Conservation (phyloP, 2,797 vertebrate genomes). For the Xenopus petersii region DNA sequence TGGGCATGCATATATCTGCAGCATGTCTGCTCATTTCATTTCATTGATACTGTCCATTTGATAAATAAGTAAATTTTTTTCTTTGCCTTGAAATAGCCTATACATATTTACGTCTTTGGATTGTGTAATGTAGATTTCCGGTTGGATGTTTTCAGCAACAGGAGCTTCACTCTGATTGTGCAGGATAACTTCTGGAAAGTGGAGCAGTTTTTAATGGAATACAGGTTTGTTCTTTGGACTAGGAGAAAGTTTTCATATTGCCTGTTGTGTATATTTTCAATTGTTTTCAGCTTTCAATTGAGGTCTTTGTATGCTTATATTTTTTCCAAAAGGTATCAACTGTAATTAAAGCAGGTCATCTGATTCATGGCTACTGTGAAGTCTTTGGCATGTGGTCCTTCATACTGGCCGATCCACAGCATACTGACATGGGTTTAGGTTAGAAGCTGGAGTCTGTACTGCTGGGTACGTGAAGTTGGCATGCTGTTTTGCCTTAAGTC, state of each 20-base stretch:
- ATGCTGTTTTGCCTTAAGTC: slow-evolving; percentile 98
- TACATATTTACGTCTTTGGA: slow-evolving; percentile 21
- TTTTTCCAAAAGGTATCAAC: slow-evolving; percentile 50
- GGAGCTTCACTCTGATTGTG: slow-evolving; percentile 29
- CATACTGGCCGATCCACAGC: slow-evolving; percentile 96
- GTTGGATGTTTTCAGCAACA: slow-evolving; percentile 5
- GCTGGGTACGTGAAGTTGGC: slow-evolving; percentile 91
- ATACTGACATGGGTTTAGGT: slow-evolving; percentile 92
- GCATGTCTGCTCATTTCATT: not conserved
- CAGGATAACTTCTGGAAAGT: slow-evolving; percentile 13
- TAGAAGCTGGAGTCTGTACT: slow-evolving; percentile 85
- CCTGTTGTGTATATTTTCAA: slow-evolving; percentile 55
- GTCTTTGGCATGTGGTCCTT: slow-evolving; percentile 65
- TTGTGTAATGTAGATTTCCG: slow-evolving; percentile 20
- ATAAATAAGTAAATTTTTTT: slow-evolving; percentile 33
- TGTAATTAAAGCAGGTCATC: slow-evolving; percentile 58
- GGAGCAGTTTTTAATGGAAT: slow-evolving; percentile 24
- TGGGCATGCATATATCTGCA: slow-evolving; percentile 48
- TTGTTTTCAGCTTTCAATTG: slow-evolving; percentile 58
- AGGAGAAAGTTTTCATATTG: slow-evolving; percentile 22
- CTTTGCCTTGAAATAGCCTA: slow-evolving; percentile 31
- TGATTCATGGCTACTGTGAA: slow-evolving; percentile 55
- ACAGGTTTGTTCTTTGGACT: slow-evolving; percentile 36
- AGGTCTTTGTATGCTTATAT: slow-evolving; percentile 51
- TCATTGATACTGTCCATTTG: slow-evolving; percentile 15